Conservation (phyloP, 2,797 vertebrate species). For the Alcedo quadribrachys region DNA sequence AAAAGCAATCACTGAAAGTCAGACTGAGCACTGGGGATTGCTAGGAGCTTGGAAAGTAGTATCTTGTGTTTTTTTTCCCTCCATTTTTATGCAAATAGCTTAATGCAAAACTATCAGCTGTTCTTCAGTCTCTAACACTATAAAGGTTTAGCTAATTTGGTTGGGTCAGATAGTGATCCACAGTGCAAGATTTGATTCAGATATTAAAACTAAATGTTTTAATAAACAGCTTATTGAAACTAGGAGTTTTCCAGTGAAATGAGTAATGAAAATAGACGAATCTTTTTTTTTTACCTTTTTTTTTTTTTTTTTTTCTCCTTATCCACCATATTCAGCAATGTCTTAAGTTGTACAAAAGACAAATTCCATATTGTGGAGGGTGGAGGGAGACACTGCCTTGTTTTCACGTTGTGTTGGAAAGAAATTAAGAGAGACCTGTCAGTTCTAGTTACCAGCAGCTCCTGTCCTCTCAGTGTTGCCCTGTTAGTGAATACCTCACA, state of each 20-base stretch:
- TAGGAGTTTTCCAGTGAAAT: not conserved
- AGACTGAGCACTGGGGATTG: not conserved
- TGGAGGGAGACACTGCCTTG: not conserved
- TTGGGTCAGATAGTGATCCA: not conserved
- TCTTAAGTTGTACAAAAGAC: not conserved
- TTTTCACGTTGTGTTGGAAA: not conserved
- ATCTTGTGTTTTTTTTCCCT: not conserved
- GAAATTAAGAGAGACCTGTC: not conserved
- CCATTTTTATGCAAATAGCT: not conserved
- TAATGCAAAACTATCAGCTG: not conserved
- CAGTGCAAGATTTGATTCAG: not conserved
- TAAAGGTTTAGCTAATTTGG: not conserved
- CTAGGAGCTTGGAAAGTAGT: not conserved
- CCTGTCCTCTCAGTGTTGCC: not conserved
- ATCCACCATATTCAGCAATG: not conserved
- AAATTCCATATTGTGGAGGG: not conserved
- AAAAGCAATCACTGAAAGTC: not conserved
- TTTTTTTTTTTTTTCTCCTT: not conserved
- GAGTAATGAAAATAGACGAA: not conserved
- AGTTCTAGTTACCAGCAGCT: not conserved
- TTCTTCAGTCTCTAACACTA: not conserved
- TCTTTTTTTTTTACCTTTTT: not conserved
- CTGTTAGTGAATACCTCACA: not conserved
- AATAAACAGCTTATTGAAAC: not conserved
- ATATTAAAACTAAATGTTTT: not conserved